A percentile compares a stretch with the other conserved stretches of the same genome.
phyloP scores from a whole-genome alignment of 2,113 vertebrate species.

The Arenaria interpres region DNA sequence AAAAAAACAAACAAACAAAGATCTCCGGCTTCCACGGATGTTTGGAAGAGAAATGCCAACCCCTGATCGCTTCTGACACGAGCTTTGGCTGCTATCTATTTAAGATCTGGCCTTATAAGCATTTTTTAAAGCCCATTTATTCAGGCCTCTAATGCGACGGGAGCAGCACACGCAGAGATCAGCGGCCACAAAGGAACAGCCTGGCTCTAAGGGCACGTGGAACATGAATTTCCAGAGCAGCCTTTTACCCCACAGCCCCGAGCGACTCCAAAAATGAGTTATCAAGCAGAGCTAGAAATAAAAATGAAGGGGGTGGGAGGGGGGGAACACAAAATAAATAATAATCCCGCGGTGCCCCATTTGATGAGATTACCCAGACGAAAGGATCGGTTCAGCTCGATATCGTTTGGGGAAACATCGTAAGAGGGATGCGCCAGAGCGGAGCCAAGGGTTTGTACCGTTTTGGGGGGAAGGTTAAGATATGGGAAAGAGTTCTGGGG shows the following conservation, averaged over 20 bases:
- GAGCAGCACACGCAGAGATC: neutral
- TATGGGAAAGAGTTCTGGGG: neutral
- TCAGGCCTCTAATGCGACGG: neutral
- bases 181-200: neutral
- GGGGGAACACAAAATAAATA: neutral
- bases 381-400: fast-evolving
- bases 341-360: neutral
- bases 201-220: neutral
- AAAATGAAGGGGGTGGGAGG: neutral
- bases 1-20: neutral
- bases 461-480: neutral
- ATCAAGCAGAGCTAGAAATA: neutral
- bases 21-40: neutral
- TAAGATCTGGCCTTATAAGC: slow-evolving; percentile 8
- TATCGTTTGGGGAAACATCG: neutral
- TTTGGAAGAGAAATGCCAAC: neutral
- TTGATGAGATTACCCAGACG: neutral
- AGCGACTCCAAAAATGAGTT: neutral
- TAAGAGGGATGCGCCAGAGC: fast-evolving
- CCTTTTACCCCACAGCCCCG: neutral
- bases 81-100: neutral
- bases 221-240: neutral
- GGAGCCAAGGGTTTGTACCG: fast-evolving
- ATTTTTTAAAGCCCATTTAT: neutral
- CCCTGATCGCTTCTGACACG: neutral